phyloP scores from a whole-genome alignment of 2,797 vertebrate species.

The Chaetophractus vellerosus region DNA sequence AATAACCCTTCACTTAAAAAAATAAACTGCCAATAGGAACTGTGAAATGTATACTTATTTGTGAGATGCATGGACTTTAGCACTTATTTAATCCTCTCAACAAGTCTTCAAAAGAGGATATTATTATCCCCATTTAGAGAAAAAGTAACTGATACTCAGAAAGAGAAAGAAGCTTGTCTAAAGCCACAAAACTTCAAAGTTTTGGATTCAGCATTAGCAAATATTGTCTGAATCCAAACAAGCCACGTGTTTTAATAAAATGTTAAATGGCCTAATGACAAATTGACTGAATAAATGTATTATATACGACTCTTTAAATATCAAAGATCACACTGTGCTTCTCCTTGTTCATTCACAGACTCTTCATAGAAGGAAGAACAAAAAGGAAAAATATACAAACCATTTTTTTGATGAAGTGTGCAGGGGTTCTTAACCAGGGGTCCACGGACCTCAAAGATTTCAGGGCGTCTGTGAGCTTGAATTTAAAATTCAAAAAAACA shows the following conservation, averaged over 20 bases:
- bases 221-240: neutral
- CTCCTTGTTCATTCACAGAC: neutral
- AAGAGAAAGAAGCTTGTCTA: neutral
- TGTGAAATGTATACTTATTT: neutral
- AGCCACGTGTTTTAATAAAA: neutral
- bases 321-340: neutral
- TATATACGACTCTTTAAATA: neutral
- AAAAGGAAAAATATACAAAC: too few species aligned
- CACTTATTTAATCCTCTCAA: neutral
- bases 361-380: neutral
- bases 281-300: neutral
- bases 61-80: neutral
- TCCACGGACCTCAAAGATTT: too few species aligned
- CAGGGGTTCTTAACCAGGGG: neutral
- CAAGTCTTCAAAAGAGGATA: neutral
- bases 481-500: too few species aligned
- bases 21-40: neutral
- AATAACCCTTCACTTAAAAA: neutral
- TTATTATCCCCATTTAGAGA: neutral
- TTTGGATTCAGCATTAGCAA: neutral
- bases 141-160: neutral
- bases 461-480: too few species aligned
- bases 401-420: too few species aligned
- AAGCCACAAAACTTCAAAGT: neutral
- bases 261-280: neutral